Evolutionary conservation across 2,888 invertebrate species (phyloP).

Genomic region (Entomobrya multifasciata): DNA sequence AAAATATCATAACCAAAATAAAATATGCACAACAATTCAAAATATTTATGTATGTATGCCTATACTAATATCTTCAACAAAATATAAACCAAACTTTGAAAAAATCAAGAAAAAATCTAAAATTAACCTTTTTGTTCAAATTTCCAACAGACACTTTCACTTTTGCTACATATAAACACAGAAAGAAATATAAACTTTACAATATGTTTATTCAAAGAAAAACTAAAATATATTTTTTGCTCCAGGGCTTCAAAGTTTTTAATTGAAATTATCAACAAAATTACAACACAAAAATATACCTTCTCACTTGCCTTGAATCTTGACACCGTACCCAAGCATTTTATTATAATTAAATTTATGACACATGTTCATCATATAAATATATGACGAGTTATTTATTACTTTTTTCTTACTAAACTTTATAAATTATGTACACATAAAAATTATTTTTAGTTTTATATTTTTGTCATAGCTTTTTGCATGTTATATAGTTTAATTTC

Average conservation of each 20-base stretch:
- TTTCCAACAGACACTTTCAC: too few species aligned
- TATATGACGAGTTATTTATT: neutral
- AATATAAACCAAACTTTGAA: too few species aligned
- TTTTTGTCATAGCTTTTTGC: too few species aligned
- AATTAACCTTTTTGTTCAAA: too few species aligned
- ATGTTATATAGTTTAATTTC: too few species aligned
- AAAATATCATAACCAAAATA: neutral
- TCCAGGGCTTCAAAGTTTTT: too few species aligned
- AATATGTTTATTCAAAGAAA: too few species aligned
- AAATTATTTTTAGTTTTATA: too few species aligned
- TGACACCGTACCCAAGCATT: constrained; percentile 74
- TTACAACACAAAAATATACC: constrained; percentile 29
- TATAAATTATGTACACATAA: neutral
- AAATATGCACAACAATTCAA: neutral
- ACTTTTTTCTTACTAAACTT: constrained; percentile 2
- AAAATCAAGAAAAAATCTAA: too few species aligned
- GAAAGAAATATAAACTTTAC: neutral
- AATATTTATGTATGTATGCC: constrained; percentile 2
- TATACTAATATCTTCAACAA: neutral
- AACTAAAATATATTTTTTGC: too few species aligned
- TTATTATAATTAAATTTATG: constrained; percentile 37
- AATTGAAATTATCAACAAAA: neutral
- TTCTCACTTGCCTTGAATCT: constrained; percentile 51
- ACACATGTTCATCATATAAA: too few species aligned
- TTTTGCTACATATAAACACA: neutral